Conservation (phyloP, 2,888 invertebrate species). For the Bugula neritina region DNA sequence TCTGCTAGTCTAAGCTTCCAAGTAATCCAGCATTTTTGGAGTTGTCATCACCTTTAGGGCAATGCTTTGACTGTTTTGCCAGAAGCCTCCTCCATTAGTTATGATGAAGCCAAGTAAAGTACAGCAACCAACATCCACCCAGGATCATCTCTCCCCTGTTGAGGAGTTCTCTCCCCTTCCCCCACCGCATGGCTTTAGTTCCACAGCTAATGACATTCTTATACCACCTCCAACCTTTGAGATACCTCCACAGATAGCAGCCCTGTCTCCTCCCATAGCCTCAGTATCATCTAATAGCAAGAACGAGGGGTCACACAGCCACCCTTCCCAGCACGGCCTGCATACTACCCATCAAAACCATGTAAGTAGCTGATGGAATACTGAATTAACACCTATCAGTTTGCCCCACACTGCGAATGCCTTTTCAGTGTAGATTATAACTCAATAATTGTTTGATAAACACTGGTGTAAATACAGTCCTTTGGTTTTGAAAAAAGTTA, state of each 20-base stretch:
- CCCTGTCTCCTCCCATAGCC: not conserved
- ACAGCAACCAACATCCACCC: not conserved
- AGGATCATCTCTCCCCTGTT: constrained; percentile 17
- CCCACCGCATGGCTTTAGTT: constrained; percentile 11
- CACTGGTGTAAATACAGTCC: too few species aligned
- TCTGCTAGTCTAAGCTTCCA: too few species aligned
- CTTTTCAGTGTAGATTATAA: too few species aligned
- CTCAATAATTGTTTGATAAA: too few species aligned
- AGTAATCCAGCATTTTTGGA: too few species aligned
- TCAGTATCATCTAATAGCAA: not conserved
- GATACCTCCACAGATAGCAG: not conserved
- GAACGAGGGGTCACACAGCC: not conserved
- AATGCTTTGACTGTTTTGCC: too few species aligned
- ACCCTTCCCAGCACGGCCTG: not conserved
- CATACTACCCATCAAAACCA: not conserved
- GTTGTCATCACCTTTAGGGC: too few species aligned
- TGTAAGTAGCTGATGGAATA: constrained; percentile 20
- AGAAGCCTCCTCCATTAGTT: not conserved
- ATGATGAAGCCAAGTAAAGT: not conserved
- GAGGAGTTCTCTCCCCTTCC: constrained; percentile 25
- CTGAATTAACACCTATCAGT: too few species aligned
- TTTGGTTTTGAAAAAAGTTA: too few species aligned
- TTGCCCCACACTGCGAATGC: too few species aligned
- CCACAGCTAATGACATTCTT: not conserved
- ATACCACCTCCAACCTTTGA: constrained; percentile 18